Conservation (phyloP, 2,888 invertebrate species). For the Drosophila paranaensis region DNA sequence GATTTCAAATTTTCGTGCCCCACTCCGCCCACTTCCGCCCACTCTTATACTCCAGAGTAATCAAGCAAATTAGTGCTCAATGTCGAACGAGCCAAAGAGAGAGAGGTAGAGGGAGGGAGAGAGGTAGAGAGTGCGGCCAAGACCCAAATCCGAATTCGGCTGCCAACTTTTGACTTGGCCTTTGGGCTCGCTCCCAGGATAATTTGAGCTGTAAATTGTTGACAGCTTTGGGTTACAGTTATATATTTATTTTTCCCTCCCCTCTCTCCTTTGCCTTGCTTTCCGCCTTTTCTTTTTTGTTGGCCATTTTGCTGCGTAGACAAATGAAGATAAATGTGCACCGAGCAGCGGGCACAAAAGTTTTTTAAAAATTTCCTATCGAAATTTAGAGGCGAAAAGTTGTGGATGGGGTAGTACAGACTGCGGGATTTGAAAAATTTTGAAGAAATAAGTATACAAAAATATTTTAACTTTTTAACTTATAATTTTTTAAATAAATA, state of each 20-base stretch:
- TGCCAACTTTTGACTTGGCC: slow-evolving; percentile 20
- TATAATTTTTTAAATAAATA: too few species aligned
- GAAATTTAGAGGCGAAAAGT: slow-evolving; percentile 6
- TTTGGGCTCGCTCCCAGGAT: slow-evolving; percentile 61
- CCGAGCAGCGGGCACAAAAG: slow-evolving; percentile 27
- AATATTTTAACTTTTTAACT: too few species aligned
- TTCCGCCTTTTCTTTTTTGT: not conserved
- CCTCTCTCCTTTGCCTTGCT: not conserved
- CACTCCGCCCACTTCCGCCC: not conserved
- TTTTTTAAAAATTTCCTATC: slow-evolving; percentile 23
- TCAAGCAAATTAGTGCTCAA: slow-evolving; percentile 75
- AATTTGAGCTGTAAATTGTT: slow-evolving; percentile 77
- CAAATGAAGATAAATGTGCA: slow-evolving; percentile 78
- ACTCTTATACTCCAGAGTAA: slow-evolving; percentile 69
- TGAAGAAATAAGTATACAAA: too few species aligned
- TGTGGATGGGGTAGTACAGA: not conserved
- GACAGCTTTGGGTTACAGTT: slow-evolving; percentile 67
- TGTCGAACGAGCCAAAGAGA: not conserved
- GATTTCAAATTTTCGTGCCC: slow-evolving; percentile 65
- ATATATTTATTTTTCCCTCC: slow-evolving; percentile 20
- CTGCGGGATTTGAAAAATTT: too few species aligned
- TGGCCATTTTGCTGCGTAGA: slow-evolving; percentile 27
- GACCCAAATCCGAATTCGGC: slow-evolving; percentile 45
- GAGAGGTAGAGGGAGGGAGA: not conserved
- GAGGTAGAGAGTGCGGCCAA: not conserved